A percentile compares a stretch with the other conserved stretches of the same genome.
Evolutionary conservation across 2,797 vertebrate species (phyloP).

Genomic region (Ciconia nigra): DNA sequence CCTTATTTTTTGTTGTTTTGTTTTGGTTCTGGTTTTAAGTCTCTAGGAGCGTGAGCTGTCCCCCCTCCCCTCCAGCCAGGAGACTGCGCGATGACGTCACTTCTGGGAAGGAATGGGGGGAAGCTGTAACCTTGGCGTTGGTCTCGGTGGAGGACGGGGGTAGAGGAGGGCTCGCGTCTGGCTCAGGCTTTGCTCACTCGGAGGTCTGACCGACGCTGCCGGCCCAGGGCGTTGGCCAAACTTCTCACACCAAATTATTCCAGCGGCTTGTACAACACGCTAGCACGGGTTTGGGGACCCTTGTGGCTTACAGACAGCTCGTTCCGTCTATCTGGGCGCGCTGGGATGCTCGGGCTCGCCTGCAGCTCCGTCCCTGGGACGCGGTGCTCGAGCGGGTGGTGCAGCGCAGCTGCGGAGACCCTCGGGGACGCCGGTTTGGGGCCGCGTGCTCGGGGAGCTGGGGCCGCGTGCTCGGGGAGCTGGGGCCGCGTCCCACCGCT

Average conservation of each 20-base stretch:
- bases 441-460: neutral
- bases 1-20: neutral
- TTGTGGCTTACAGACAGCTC: accelerated
- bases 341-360: neutral
- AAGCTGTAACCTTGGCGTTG: neutral
- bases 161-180: neutral
- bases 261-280: accelerated
- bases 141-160: accelerated
- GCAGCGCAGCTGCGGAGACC: accelerated
- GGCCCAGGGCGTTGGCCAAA: accelerated
- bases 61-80: accelerated
- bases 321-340: accelerated
- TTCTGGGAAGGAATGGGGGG: accelerated
- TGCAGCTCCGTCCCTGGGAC: accelerated
- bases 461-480: neutral
- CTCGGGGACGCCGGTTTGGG: neutral
- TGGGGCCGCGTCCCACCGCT: accelerated
- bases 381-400: accelerated
- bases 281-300: accelerated
- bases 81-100: accelerated
- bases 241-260: accelerated
- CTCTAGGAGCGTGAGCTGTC: accelerated
- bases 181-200: accelerated
- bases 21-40: neutral
- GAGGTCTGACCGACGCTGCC: accelerated